phyloP scores from a whole-genome alignment of 2,113 vertebrate genomes.

The Leiothrix lutea region DNA sequence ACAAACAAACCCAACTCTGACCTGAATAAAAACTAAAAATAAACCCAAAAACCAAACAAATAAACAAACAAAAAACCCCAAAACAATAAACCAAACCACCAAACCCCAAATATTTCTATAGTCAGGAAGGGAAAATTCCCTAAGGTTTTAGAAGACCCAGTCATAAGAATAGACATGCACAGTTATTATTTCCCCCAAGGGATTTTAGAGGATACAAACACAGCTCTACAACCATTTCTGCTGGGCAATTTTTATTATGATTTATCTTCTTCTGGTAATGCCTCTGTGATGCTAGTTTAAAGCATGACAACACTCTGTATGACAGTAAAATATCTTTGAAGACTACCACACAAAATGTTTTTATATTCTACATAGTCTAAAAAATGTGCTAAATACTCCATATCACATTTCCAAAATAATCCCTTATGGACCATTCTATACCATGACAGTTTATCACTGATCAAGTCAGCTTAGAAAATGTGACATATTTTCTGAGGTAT shows the following conservation, averaged over 20 bases:
- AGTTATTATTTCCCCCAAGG: background rate
- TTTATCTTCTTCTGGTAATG: slow-evolving; percentile 11
- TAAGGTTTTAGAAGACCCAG: background rate
- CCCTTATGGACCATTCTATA: background rate
- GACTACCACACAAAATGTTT: background rate
- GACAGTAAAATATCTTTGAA: background rate
- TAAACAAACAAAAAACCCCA: background rate
- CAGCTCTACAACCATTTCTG: background rate
- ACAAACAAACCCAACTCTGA: background rate
- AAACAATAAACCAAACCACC: too few species aligned
- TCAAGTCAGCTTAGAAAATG: background rate
- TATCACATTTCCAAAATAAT: background rate
- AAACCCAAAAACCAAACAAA: too few species aligned
- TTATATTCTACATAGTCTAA: background rate
- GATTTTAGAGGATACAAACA: background rate
- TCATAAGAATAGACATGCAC: background rate
- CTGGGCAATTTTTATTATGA: background rate
- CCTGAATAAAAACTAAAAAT: background rate
- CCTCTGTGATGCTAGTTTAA: background rate
- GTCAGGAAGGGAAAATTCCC: background rate
- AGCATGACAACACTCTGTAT: background rate
- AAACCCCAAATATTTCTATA: background rate
- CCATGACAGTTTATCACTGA: background rate
- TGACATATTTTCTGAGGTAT: background rate
- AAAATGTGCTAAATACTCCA: background rate